A percentile compares a stretch with the other conserved stretches of the same genome.
Conservation (phyloP, 2,113 vertebrate genomes). For the Melanerpes formicivorus region DNA sequence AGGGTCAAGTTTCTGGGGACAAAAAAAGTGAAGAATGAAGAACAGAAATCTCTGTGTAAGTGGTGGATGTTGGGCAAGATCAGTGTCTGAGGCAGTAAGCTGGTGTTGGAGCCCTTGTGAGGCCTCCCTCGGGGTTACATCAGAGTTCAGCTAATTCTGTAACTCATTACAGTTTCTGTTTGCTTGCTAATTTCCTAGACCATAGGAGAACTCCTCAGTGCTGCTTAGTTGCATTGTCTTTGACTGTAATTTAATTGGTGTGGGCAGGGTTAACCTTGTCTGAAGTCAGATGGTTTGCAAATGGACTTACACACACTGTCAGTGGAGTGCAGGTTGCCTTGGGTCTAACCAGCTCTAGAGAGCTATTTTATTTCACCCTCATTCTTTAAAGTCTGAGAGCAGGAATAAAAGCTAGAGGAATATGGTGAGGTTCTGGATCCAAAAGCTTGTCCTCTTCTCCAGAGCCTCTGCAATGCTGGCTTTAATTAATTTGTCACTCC, state of each 20-base stretch:
- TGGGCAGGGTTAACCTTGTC: background rate
- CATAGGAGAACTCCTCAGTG: background rate
- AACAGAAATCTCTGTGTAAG: background rate
- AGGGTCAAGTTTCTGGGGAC: background rate
- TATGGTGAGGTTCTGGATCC: background rate
- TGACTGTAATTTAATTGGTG: background rate
- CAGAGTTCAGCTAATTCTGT: background rate
- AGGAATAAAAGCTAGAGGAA: background rate
- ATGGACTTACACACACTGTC: background rate
- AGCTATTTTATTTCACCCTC: background rate
- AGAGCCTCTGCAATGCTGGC: background rate
- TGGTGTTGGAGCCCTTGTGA: background rate
- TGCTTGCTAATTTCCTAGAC: background rate
- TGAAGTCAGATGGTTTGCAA: background rate
- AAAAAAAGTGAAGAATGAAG: background rate
- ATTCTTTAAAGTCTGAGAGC: background rate
- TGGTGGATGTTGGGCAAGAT: background rate
- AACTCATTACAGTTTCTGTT: background rate
- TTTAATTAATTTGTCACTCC: constrained; percentile 21
- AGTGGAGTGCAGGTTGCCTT: background rate
- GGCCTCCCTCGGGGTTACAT: background rate
- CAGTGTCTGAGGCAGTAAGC: background rate
- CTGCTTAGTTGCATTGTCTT: background rate
- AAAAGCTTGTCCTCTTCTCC: background rate
- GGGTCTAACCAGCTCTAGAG: background rate